These are phyloP conservation scores for Nanorana parkeri DNA, from an alignment of 2,113 vertebrate genomes.

Conservation along the genomic window DNA sequence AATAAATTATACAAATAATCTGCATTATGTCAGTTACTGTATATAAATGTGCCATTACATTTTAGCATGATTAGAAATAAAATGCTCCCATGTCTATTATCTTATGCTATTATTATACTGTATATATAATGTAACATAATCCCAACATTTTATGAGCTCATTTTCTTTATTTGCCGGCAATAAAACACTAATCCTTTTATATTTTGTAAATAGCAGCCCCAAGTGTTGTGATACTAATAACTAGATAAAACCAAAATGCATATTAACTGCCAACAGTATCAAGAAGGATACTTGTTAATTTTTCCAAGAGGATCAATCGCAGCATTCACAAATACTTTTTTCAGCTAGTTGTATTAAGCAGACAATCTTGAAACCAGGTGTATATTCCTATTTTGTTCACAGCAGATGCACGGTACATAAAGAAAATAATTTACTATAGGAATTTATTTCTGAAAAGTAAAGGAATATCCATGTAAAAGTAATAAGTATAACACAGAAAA, in stretches of 20 bases:
- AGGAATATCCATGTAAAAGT: too few relatives aligned
- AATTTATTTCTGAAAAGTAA: too few relatives aligned
- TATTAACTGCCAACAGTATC: slow-evolving; percentile 39
- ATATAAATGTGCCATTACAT: background rate
- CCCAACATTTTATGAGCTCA: slow-evolving; percentile 6
- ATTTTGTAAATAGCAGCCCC: slow-evolving; percentile 48
- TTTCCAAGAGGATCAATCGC: slow-evolving; percentile 17
- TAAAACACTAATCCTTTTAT: slow-evolving; percentile 49
- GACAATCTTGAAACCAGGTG: background rate
- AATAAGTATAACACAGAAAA: too few relatives aligned
- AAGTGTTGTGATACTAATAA: slow-evolving; percentile 50
- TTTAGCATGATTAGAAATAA: slow-evolving; percentile 21
- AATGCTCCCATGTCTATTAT: slow-evolving; percentile 23
- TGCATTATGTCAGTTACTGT: too few relatives aligned
- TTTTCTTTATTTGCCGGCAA: slow-evolving; percentile 37
- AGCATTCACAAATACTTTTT: slow-evolving; percentile 5
- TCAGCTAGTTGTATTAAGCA: background rate
- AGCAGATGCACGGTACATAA: too few relatives aligned
- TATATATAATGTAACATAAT: slow-evolving; percentile 40
- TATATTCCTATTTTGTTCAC: background rate
- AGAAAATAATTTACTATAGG: too few relatives aligned
- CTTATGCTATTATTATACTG: slow-evolving; percentile 20
- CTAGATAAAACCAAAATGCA: slow-evolving; percentile 46
- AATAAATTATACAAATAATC: too few relatives aligned
- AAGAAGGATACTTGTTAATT: slow-evolving; percentile 26